These are phyloP conservation scores for Cassiopea xamachana DNA, from an alignment of 30 jellyfish, hydroid and myxozoan species.

Conservation along the genomic window DNA sequence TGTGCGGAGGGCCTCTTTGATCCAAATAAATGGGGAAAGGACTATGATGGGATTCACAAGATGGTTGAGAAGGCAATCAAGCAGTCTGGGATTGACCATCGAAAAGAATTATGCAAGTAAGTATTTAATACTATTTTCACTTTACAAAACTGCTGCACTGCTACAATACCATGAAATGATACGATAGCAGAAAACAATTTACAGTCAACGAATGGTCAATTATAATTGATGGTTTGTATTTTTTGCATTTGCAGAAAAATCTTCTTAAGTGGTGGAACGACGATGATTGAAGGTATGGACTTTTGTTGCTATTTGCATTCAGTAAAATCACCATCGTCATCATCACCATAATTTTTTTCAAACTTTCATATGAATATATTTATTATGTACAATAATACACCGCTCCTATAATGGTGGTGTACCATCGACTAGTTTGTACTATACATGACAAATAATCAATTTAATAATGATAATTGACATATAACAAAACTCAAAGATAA, in stretches of 20 bases:
- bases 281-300: slow-evolving; percentile 78
- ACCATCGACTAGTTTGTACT: too few relatives aligned
- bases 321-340: too few relatives aligned
- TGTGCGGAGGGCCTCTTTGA: slow-evolving; percentile 93
- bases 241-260: slow-evolving; percentile 56
- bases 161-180: neutral
- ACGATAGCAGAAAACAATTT: neutral
- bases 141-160: too few relatives aligned
- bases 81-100: slow-evolving; percentile 90
- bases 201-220: neutral
- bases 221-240: neutral
- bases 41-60: slow-evolving; percentile 76
- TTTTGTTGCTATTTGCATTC: neutral
- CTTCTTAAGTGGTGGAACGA: slow-evolving; percentile 88
- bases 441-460: too few relatives aligned
- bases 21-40: slow-evolving; percentile 94
- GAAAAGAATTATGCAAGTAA: slow-evolving; percentile 88
- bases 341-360: too few relatives aligned
- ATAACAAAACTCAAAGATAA: too few relatives aligned
- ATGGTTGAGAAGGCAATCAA: slow-evolving; percentile 81
- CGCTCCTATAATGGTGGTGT: too few relatives aligned
- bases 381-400: too few relatives aligned
- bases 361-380: too few relatives aligned
- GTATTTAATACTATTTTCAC: neutral
- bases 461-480: too few relatives aligned